A percentile compares a stretch with the other conserved stretches of the same genome.
Evolutionary conservation across 2,113 vertebrate genomes (phyloP).

Genomic region (Pteruthius melanotis): DNA sequence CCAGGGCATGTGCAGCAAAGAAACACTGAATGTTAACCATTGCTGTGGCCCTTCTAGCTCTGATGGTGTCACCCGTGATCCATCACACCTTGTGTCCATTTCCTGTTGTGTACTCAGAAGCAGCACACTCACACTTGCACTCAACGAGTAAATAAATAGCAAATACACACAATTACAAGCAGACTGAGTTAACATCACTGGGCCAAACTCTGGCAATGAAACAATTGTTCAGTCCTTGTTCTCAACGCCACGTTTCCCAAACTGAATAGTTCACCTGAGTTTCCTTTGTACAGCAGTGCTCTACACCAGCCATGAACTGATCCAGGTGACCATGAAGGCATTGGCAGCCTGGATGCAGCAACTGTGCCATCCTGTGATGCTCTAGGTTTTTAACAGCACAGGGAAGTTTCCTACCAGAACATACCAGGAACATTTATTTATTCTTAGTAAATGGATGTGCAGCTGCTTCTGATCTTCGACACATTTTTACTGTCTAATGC

Average conservation of each 20-base stretch:
- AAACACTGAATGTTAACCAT: not conserved
- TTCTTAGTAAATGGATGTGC: not conserved
- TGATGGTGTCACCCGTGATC: not conserved
- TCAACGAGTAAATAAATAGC: not conserved
- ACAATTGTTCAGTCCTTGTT: not conserved
- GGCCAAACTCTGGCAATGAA: not conserved
- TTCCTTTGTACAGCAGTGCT: not conserved
- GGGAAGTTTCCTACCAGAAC: not conserved
- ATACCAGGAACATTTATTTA: not conserved
- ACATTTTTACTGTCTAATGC: not conserved
- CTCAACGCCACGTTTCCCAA: not conserved
- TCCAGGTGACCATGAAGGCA: not conserved
- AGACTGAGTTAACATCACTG: not conserved
- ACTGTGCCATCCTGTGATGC: not conserved
- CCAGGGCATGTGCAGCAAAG: not conserved
- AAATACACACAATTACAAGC: not conserved
- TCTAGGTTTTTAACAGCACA: not conserved
- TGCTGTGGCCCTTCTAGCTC: not conserved
- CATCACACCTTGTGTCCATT: not conserved
- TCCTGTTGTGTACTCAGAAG: not conserved
- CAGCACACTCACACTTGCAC: not conserved
- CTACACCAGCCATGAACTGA: not conserved
- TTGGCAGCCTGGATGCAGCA: fast-evolving
- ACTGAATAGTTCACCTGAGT: not conserved
- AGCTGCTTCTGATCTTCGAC: not conserved